Base-by-base conservation (phyloP, 2,797 vertebrate species). In the Poeciliopsis infans region DNA sequence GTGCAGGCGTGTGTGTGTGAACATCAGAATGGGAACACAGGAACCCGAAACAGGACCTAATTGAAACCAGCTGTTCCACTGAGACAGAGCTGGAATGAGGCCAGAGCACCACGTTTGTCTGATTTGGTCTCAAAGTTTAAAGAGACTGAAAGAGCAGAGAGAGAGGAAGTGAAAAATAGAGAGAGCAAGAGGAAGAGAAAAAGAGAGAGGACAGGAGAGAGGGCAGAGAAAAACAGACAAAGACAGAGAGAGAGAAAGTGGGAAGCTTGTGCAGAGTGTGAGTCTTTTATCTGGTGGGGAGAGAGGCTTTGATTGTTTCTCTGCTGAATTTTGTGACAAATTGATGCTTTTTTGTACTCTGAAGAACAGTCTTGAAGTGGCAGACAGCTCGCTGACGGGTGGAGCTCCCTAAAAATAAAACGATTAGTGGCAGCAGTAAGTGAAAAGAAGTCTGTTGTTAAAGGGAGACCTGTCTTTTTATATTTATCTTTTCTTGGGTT, bases 11-110 rank as follows among this genome's bases (percentile, higher is more conserved):
- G 57, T 61, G 68, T 55, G 77, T 61, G 41, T 79, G 71, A 46
- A 12, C 71, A 18, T 71, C 55, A 72, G 69, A 49, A 55, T 0
- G 3, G 76, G 75, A 70, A 83, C 61, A 71, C 28, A 41, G 51
- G 57, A 75, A 81, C 76, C 80, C 84, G 79, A 91, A 90, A 85
- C 80, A 75, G 79, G 83, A 88, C 79, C 82, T 96, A 96, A 97
- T 95, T 96, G 95, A 93, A 94, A 96, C 94, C 97, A 97, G 96
- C 96, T 98, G 96, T 93, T 96, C 90, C 81, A 83, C 91, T 89
- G 87, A 92, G 95, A 89, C 83, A 77, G 70, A 84, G 79, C 91
- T 97, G 93, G 87, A 93, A 86, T 2, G 49, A 83, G 86, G 95
- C 96, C 96, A 97, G 77, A 28, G 49, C 55, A 68, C 76, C 91